phyloP scores from a whole-genome alignment of 30 jellyfish, hydroid and myxozoan genomes.

The Hydra vulgaris region DNA sequence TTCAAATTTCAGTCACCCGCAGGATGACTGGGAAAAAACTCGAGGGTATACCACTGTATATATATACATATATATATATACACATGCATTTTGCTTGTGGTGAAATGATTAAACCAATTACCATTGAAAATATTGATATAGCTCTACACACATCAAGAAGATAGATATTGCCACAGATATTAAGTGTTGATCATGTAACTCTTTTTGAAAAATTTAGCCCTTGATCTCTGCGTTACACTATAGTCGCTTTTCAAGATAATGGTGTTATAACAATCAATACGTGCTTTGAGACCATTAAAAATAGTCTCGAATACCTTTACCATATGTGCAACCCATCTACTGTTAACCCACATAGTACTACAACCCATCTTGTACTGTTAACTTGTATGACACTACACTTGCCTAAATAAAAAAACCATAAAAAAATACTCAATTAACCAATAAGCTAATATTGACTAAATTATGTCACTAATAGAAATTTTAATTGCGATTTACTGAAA shows the following conservation, averaged over 20 bases:
- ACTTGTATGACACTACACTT: conserved; percentile 5
- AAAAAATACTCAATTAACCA: background rate
- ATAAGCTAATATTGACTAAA: background rate
- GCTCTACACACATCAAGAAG: conserved; percentile 5
- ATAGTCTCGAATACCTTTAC: background rate
- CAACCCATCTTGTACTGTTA: conserved; percentile 1
- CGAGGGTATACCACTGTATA: no score
- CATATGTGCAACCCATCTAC: no score
- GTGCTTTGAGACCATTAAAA: no score
- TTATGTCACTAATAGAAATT: no score
- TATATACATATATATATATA: no score
- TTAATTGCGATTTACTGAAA: no score
- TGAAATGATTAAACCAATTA: background rate
- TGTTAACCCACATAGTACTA: no score
- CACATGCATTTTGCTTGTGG: no score
- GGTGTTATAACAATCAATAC: conserved; percentile 2
- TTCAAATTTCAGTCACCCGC: no score
- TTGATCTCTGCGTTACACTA: conserved; percentile 4
- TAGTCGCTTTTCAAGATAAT: background rate
- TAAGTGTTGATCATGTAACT: background rate
- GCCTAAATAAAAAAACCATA: background rate
- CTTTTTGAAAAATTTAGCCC: conserved; percentile 1
- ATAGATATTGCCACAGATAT: conserved; percentile 2
- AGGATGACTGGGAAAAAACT: no score
- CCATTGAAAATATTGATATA: background rate